These are phyloP conservation scores for Rugalucina vietnamica DNA, from an alignment of 2,888 invertebrate genomes.

Conservation along the genomic window DNA sequence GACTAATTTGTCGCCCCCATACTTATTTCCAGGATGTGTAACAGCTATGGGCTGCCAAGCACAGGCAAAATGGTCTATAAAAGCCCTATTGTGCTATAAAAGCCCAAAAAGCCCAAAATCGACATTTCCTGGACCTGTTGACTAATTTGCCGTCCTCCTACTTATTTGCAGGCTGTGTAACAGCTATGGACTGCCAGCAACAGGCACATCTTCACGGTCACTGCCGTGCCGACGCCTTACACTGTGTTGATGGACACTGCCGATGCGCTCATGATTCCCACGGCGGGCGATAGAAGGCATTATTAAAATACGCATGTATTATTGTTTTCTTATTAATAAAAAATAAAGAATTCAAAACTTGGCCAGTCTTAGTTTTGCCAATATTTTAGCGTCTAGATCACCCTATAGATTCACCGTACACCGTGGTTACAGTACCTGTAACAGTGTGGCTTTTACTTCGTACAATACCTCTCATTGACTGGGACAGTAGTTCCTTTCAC, in stretches of 20 bases:
- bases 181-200: neutral
- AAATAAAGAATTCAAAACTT: neutral
- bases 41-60: neutral
- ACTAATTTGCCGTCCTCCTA: neutral
- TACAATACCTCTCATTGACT: no score
- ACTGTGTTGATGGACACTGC: slow-evolving; percentile 1
- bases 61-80: neutral
- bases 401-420: neutral
- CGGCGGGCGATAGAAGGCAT: no score
- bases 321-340: neutral
- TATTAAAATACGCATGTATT: neutral
- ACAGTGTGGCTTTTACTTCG: no score
- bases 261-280: neutral
- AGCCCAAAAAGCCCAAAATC: no score
- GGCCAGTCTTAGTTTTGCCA: neutral
- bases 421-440: no score
- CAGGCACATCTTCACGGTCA: neutral
- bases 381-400: neutral
- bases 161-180: neutral
- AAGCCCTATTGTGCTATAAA: neutral
- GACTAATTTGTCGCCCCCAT: neutral
- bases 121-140: no score
- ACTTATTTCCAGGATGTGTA: neutral
- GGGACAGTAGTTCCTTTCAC: no score
- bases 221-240: neutral